Base-by-base conservation (phyloP, 2,888 invertebrate species). In the Plebejus anna region DNA sequence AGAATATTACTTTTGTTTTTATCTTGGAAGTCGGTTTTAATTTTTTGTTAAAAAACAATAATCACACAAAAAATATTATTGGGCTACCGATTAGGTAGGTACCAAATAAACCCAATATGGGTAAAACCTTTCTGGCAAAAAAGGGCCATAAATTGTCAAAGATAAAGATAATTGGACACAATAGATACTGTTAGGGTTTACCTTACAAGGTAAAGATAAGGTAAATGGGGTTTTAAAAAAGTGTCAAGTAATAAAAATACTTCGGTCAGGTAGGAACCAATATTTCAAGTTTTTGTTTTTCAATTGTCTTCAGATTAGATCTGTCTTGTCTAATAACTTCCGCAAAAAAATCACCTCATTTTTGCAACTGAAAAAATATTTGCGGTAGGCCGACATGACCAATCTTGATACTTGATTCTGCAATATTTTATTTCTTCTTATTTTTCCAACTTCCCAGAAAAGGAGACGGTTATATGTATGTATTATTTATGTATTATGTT, bases 141-240 rank as follows among this genome's bases (percentile, higher is more conserved):
- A 66, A 66, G 66, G 13, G 32, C 32, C 32, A 47, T 72, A 72
- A 72, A 42, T 72, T 72, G 28, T 72, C n/a, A 72, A 72, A 47
- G 42, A 72, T 72, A 66, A 66, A 66, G 66, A 66, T 66, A 66
- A 66, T 66, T 66, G 66, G 66, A 66, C 66, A 66, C 66, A 66
- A 66, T 66, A 66, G 32, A 66, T 66, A 66, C 32, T 32, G 32
- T 66, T n/a, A 72, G 22, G 42, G 72, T 22, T 42, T 72, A 47
- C 38, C 11, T 72, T 47, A 72, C 72, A 47, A 72, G 42, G 47
- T 13, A 4, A 28, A 72, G 47, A 42, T 47, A 72, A 72, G 4
- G 42, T 22, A 72, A 38, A 66, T 61, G 61, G 61, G 61, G 61
- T 32, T 61, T 61, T 16, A 72, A 72, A 72, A 72, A 72, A 47